phyloP scores from a whole-genome alignment of 1,140 invertebrate species.

The Drosophila murphyi region DNA sequence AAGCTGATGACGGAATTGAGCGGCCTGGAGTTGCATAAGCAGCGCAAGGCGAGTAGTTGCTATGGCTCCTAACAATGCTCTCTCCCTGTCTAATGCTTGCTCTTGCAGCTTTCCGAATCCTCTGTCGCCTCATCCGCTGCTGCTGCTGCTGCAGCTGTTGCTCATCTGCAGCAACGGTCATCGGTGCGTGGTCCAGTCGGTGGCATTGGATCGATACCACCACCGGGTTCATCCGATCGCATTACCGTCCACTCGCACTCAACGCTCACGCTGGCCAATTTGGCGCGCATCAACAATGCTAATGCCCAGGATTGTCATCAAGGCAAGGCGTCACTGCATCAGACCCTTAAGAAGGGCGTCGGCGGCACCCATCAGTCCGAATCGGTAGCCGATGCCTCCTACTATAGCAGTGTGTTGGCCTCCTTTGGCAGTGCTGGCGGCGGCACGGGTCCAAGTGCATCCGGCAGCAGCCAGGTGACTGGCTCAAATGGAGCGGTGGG shows the following conservation, averaged over 20 bases:
- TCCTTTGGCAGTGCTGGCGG: conserved; percentile 65
- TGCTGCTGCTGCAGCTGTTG: conserved; percentile 29
- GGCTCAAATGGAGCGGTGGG: conserved; percentile 17
- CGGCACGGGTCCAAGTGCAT: not conserved
- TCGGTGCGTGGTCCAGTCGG: conserved; percentile 33
- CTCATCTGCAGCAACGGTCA: conserved; percentile 46
- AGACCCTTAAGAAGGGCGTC: conserved; percentile 69
- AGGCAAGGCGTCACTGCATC: conserved; percentile 76
- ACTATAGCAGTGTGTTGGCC: conserved; percentile 79
- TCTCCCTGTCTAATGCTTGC: conserved; percentile 72
- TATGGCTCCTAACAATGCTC: conserved; percentile 77
- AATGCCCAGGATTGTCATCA: conserved; percentile 83
- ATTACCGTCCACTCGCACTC: conserved; percentile 62
- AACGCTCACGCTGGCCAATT: conserved; percentile 73
- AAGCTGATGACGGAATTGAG: conserved; percentile 64
- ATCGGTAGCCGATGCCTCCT: conserved; percentile 78
- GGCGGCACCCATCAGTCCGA: conserved; percentile 59
- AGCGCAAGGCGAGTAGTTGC: conserved; percentile 81
- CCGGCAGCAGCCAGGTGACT: not conserved
- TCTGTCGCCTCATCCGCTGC: conserved; percentile 59
- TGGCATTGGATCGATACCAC: conserved; percentile 72
- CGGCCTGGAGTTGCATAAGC: conserved; percentile 70
- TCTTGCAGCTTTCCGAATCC: conserved; percentile 80
- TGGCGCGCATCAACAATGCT: conserved; percentile 78
- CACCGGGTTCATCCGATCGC: conserved; percentile 63